Evolutionary conservation across 2,797 vertebrate genomes (phyloP).

Genomic region (Rhinatrema bivittatum): DNA sequence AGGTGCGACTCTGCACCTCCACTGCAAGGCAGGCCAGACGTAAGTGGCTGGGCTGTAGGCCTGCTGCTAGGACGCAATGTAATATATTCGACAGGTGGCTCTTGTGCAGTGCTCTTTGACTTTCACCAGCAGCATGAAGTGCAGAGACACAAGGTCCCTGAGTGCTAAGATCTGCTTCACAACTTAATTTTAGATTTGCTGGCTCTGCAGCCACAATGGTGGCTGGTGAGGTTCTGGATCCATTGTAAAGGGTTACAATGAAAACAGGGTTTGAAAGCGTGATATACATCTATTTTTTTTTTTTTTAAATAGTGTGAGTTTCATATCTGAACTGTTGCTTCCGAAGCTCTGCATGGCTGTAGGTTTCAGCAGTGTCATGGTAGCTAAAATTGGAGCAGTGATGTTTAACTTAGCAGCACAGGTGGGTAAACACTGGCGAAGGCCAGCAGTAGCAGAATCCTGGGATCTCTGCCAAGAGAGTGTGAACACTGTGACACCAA

Average conservation of each 20-base stretch:
- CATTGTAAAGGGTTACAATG: neutral
- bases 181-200: conserved; percentile 18
- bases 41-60: conserved; percentile 16
- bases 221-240: neutral
- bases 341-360: too few species aligned
- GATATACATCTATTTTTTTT: too few species aligned
- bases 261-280: neutral
- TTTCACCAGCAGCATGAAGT: conserved; percentile 14
- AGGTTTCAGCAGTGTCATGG: too few species aligned
- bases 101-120: conserved; percentile 19
- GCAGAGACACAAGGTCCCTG: conserved; percentile 25
- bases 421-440: conserved; percentile 16
- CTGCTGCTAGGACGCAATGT: conserved; percentile 26
- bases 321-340: too few species aligned
- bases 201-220: neutral
- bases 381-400: neutral
- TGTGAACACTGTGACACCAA: neutral
- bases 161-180: conserved; percentile 11
- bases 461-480: conserved; percentile 16
- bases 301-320: neutral
- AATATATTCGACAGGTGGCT: conserved; percentile 26
- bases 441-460: neutral
- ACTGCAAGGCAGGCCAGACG: conserved; percentile 35
- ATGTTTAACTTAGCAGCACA: conserved; percentile 4
- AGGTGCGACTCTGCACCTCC: conserved; percentile 70